Evolutionary conservation across 2,888 invertebrate genomes (phyloP).

Genomic region (Cheilosia vulpina): DNA sequence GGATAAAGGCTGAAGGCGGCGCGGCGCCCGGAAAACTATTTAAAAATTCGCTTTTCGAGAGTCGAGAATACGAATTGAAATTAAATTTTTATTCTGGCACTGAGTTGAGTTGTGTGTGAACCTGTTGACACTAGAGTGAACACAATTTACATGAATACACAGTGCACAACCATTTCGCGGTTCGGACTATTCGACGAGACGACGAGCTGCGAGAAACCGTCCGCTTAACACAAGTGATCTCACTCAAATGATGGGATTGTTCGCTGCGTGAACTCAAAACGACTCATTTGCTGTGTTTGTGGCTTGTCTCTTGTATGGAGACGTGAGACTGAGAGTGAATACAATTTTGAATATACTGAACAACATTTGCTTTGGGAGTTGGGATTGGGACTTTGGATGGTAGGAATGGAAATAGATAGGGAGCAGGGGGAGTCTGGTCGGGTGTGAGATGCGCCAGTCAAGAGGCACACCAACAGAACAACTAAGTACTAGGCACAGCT

Average conservation of each 20-base stretch:
- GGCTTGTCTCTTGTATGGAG: neutral
- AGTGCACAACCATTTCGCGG: slow-evolving; percentile 19
- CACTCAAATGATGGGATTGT: slow-evolving; percentile 78
- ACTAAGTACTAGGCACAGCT: neutral
- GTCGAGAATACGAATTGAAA: neutral
- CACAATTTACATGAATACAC: slow-evolving; percentile 9
- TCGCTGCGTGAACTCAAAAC: slow-evolving; percentile 41
- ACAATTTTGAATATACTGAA: too few relatives aligned
- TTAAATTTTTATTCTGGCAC: slow-evolving; percentile 25
- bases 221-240: slow-evolving; percentile 78
- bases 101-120: slow-evolving; percentile 20
- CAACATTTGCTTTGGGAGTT: too few relatives aligned
- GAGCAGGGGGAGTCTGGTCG: too few relatives aligned
- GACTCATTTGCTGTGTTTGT: slow-evolving; percentile 44
- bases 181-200: slow-evolving; percentile 37
- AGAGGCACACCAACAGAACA: neutral
- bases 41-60: slow-evolving; percentile 14
- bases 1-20: slow-evolving; percentile 20
- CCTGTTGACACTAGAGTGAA: slow-evolving; percentile 18
- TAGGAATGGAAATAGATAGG: too few relatives aligned
- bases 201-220: slow-evolving; percentile 73
- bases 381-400: too few relatives aligned
- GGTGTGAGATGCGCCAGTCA: too few relatives aligned
- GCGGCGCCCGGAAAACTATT: slow-evolving; percentile 31
- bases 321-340: neutral